Evolutionary conservation across 1,140 invertebrate species (phyloP), one percentile per base, ranked within the genome.

Genomic region (Drosophila ohnishii): DNA sequence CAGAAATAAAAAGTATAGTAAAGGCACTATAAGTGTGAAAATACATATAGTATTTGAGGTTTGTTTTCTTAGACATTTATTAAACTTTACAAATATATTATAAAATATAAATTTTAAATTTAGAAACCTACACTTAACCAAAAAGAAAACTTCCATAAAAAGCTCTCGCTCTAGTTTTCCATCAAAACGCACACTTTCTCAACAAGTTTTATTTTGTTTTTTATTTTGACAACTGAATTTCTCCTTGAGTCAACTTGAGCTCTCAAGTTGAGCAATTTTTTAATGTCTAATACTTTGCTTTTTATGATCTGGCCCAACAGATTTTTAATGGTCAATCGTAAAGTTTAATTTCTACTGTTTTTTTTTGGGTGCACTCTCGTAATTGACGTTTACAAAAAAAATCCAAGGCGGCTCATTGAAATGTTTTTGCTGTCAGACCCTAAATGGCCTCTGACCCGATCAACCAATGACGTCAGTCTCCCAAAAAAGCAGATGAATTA

Each of bases 311-410:
- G 59, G 59, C 44, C 59, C 48, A 67, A 67, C 44, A 67, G 64
- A 67, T 64, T 67, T 67, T 67, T 67, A 64, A 67, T 64, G 59
- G 64, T 67, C 64, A 32, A 67, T 67, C 64, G 44, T 67, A 67
- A 67, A 67, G 44, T 64, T 67, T 64, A 65, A 50, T 67, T 48
- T 66, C 35, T 35, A 50, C 44, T 63, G 35, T 35, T 53, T 47
- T 53, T 47, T 22, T 62, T 63, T 39, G 59, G 51, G 59, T 50
- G 64, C 64, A 67, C 44, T 67, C 59, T 67, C 59, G 35, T 64
- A 67, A 64, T 67, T 64, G 59, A 35, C 44, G 19, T 35, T 48
- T 50, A 40, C 61, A 67, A 57, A 30, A 55, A 62, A 30, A 55
- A 62, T 10, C 53, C 32, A 39, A 40, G 48, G 28, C 50, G 22